These are phyloP conservation scores for Petromus typicus DNA, from an alignment of 2,113 vertebrate genomes.

Conservation along the genomic window DNA sequence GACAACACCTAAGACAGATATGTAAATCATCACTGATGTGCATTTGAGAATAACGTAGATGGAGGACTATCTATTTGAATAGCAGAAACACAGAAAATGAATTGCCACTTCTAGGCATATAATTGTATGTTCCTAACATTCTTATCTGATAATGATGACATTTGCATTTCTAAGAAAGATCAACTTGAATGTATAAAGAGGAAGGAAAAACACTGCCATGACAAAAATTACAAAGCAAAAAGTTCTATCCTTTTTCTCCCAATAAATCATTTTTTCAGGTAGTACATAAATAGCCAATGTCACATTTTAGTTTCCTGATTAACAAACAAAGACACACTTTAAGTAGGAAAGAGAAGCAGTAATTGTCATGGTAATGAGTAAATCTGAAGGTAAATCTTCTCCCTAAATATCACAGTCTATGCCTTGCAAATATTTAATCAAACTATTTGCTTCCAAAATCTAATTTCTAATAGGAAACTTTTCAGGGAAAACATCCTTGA, in stretches of 20 bases:
- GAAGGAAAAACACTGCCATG: neutral
- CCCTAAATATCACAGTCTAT: neutral
- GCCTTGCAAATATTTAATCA: conserved; percentile 37
- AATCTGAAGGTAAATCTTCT: neutral
- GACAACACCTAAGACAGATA: conserved; percentile 3
- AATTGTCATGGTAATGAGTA: neutral
- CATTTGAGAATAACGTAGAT: conserved; percentile 45
- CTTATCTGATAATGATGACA: conserved; percentile 42
- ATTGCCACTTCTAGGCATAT: neutral
- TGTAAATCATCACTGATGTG: neutral
- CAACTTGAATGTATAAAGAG: neutral
- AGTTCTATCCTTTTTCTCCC: neutral
- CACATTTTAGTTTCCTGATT: neutral
- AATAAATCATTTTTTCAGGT: neutral
- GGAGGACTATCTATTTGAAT: conserved; percentile 33
- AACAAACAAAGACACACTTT: neutral
- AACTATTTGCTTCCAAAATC: conserved; percentile 46
- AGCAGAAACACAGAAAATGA: conserved; percentile 29
- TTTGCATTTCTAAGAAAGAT: conserved; percentile 52
- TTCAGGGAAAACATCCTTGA: conserved; percentile 1
- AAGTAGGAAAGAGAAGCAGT: neutral
- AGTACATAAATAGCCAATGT: neutral
- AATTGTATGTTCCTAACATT: neutral
- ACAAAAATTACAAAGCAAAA: conserved; percentile 21
- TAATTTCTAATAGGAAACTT: neutral